Base-by-base conservation (phyloP, 2,888 invertebrate species). In the Phortica okadai region DNA sequence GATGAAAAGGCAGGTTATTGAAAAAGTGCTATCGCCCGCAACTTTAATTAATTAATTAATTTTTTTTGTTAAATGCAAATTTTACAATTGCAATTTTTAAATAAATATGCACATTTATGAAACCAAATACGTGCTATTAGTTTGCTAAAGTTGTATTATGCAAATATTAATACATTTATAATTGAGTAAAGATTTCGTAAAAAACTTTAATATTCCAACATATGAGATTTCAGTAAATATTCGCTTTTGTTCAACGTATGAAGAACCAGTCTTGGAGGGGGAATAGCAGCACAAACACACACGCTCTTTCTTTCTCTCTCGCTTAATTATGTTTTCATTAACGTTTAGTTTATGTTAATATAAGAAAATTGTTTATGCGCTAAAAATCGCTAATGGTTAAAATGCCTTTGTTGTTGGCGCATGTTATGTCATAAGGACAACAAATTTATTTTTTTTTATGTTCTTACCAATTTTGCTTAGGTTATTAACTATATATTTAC, bases 231-330 rank as follows among this genome's bases (percentile, higher is more conserved):
- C 56, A 56, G 1, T 56, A 56, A 7, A 50, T 58, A 66, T 73
- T 11, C 59, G 70, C 44, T 75, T 33, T 6, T 66, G 44, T 78
- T 76, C 45, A 6, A 44, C 11, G 14, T 54, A 41, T 72, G 77
- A 73, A 72, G 79, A 79, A 83, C 82, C 83, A 84, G 83, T 84
- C 83, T 84, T 84, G 77, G 80, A 80, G 74, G 42, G 42, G 69
- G 45, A 21, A 42, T 42, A 69, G 14, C 33, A 14, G 21, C 67
- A 67, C 67, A 67, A 74, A 67, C 41, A 80, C 80, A 82, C 77
- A 82, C 83, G 80, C 80, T 76, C 62, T 25, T 21, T 7, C 62
- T 62, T 5, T 33, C 33, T 33, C 33, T 33, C 33, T 33, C 33
- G 33, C 33, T 33, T 1, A 33, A 33, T 33, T 33, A 33, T 33